Percentiles rank a stretch among this genome's conserved stretches.
These are phyloP conservation scores for Rhizomys pruinosus DNA, from an alignment of 2,113 vertebrate species.

Conservation along the genomic window DNA sequence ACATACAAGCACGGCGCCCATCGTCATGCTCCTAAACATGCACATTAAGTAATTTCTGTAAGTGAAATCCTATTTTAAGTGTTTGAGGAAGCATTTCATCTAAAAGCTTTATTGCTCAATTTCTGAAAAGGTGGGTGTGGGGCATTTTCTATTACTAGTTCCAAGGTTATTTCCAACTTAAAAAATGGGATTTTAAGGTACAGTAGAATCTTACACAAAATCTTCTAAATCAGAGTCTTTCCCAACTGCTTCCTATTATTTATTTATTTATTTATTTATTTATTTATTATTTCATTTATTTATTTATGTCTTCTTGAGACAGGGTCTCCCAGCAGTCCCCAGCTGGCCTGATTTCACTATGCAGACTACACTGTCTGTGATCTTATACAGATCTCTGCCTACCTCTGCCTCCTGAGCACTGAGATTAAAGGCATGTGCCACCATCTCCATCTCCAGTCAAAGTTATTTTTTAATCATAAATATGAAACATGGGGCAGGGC, in stretches of 20 bases:
- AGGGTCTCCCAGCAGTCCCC: too few species aligned
- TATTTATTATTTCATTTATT: neutral
- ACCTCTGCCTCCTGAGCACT: too few species aligned
- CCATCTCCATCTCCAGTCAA: too few species aligned
- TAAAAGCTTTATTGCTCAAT: slow-evolving; percentile 24
- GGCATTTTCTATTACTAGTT: neutral
- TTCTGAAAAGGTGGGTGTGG: neutral
- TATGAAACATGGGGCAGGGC: too few species aligned
- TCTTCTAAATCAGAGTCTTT: neutral
- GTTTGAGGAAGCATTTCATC: slow-evolving; percentile 2
- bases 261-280: neutral
- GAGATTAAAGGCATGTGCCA: too few species aligned
- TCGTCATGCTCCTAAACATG: neutral
- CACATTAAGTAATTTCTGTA: neutral
- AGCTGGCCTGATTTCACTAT: too few species aligned
- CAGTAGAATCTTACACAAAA: neutral
- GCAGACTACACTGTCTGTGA: too few species aligned
- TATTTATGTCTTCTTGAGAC: too few species aligned
- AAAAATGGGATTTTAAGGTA: neutral
- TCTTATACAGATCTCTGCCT: too few species aligned
- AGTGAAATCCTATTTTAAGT: slow-evolving; percentile 13
- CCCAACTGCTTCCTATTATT: neutral
- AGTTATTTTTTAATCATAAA: too few species aligned
- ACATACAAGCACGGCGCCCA: neutral
- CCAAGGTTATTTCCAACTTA: neutral